Conservation (phyloP, 1,140 invertebrate genomes). For the Dendrolimus kikuchii region DNA sequence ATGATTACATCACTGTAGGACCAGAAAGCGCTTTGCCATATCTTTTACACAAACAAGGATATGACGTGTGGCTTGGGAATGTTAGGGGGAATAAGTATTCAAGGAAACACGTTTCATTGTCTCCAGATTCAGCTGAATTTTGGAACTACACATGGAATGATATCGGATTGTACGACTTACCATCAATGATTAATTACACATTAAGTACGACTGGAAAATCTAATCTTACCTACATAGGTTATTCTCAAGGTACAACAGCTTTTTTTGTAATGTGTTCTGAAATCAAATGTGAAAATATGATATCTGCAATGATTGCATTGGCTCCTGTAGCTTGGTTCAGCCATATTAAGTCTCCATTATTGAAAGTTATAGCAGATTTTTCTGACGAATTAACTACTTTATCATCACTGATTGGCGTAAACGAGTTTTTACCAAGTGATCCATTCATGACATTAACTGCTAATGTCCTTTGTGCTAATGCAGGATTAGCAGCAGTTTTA, state of each 20-base stretch:
- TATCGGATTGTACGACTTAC: constrained; percentile 67
- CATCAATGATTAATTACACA: constrained; percentile 68
- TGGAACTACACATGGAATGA: constrained; percentile 76
- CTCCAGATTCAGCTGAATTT: constrained; percentile 58
- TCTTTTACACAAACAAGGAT: constrained; percentile 74
- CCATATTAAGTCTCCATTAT: constrained; percentile 64
- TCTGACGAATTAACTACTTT: neutral
- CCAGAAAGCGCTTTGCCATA: constrained; percentile 75
- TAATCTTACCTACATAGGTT: constrained; percentile 73
- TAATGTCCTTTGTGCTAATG: constrained; percentile 45
- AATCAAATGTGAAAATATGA: constrained; percentile 74
- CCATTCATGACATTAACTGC: constrained; percentile 36
- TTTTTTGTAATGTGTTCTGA: constrained; percentile 74
- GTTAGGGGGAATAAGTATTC: constrained; percentile 77
- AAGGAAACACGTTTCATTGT: constrained; percentile 63
- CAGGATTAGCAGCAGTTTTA: constrained; percentile 40
- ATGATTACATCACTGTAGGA: constrained; percentile 76
- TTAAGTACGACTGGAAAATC: constrained; percentile 46
- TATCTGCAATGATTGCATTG: constrained; percentile 35
- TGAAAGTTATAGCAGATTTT: constrained; percentile 22
- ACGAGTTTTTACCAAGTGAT: constrained; percentile 11
- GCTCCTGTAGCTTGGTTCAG: constrained; percentile 75
- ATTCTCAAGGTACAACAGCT: constrained; percentile 77
- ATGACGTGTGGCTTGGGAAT: constrained; percentile 81
- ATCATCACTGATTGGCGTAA: constrained; percentile 1